These are phyloP conservation scores for Plagodis pulveraria DNA, from an alignment of 2,888 invertebrate species.

Conservation along the genomic window DNA sequence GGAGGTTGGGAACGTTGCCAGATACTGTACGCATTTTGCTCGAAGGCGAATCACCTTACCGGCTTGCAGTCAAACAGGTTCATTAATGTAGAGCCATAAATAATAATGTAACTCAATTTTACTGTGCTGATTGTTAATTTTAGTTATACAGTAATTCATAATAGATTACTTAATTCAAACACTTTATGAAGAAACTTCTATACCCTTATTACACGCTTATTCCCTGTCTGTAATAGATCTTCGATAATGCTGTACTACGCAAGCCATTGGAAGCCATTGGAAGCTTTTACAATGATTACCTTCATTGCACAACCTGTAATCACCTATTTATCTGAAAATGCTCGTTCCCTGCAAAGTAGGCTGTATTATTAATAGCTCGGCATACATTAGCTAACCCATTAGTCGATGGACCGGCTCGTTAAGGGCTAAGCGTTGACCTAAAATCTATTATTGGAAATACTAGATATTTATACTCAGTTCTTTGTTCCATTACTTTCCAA, in stretches of 20 bases:
- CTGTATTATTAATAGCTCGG: conserved; percentile 67
- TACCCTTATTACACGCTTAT: background rate
- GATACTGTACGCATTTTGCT: conserved; percentile 53
- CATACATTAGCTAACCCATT: conserved; percentile 70
- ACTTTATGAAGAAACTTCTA: background rate
- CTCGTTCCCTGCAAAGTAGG: conserved; percentile 52
- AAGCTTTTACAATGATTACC: conserved; percentile 31
- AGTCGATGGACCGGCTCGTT: conserved; percentile 62
- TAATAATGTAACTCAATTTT: conserved; percentile 18
- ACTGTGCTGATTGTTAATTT: conserved; percentile 7
- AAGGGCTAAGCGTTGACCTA: conserved; percentile 67
- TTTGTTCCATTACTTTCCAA: conserved; percentile 5
- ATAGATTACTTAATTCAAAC: conserved; percentile 8
- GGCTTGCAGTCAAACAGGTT: conserved; percentile 42
- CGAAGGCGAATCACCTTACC: conserved; percentile 53
- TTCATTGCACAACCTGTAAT: conserved; percentile 27
- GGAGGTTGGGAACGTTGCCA: conserved; percentile 60
- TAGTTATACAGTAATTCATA: conserved; percentile 5
- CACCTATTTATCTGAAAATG: conserved; percentile 48
- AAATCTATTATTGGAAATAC: conserved; percentile 63
- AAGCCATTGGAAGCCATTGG: conserved; percentile 19
- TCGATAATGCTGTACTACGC: conserved; percentile 10
- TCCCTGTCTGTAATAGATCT: conserved; percentile 11
- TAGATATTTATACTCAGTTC: conserved; percentile 33
- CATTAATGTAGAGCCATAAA: conserved; percentile 25